Percentiles rank a stretch among this genome's conserved stretches.
These are phyloP conservation scores for Laupala kohalensis DNA, from an alignment of 1,140 invertebrate genomes.

Conservation along the genomic window DNA sequence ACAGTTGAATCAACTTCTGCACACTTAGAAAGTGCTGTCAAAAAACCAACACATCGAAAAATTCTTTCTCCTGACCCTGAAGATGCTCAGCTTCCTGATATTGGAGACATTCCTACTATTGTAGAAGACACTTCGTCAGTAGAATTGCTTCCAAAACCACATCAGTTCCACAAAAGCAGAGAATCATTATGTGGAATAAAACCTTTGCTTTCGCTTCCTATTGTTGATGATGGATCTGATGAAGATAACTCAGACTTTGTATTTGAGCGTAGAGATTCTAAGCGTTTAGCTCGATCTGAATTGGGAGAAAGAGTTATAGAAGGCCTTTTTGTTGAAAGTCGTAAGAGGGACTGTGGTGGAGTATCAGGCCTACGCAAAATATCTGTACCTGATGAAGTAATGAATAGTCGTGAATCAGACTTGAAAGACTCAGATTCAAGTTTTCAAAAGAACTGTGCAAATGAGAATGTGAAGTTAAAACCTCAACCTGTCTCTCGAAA, in stretches of 20 bases:
- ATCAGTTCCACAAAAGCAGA: background rate
- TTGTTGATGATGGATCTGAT: background rate
- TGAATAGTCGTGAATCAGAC: background rate
- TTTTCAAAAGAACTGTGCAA: background rate
- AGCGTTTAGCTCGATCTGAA: slow-evolving; percentile 4
- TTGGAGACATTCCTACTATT: background rate
- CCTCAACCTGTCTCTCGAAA: background rate
- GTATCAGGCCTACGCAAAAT: slow-evolving; percentile 2
- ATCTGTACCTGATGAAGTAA: slow-evolving; percentile 1
- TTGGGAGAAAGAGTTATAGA: slow-evolving; percentile 8
- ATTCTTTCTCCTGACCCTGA: slow-evolving; percentile 5
- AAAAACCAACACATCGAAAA: background rate
- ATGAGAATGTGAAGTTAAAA: background rate
- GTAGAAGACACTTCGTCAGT: background rate
- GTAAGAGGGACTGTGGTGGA: background rate
- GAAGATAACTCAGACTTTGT: slow-evolving; percentile 1
- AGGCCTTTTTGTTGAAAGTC: slow-evolving; percentile 13
- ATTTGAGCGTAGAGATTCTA: slow-evolving; percentile 9
- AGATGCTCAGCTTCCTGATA: background rate
- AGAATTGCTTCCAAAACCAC: background rate
- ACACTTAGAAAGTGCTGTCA: background rate
- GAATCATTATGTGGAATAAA: background rate
- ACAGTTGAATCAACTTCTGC: background rate
- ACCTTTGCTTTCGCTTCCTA: background rate
- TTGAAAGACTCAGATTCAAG: background rate